phyloP scores from a whole-genome alignment of 2,113 vertebrate genomes.

The Rhinolophus sinicus region DNA sequence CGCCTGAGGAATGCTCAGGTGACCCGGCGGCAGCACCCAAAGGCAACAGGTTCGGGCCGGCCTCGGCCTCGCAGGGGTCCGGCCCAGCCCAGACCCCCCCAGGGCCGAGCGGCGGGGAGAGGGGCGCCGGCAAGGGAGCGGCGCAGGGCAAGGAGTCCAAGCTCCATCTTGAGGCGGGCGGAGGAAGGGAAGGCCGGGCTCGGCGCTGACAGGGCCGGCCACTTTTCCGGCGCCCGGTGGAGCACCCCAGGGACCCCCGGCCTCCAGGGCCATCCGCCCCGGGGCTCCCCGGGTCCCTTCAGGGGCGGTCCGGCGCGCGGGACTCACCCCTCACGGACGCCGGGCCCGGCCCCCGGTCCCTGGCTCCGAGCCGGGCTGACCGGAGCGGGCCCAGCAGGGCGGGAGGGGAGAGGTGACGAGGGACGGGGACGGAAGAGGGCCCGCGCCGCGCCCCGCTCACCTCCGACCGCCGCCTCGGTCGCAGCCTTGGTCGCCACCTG shows the following conservation, averaged over 20 bases:
- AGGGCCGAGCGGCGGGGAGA: not conserved
- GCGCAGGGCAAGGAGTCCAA: constrained; percentile 46
- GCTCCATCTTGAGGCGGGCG: constrained; percentile 75
- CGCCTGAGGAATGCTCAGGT: not conserved
- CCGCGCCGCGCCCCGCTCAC: constrained; percentile 57
- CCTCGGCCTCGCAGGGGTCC: not conserved
- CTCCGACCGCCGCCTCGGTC: constrained; percentile 38
- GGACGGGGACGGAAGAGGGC: not conserved
- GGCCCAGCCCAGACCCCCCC: not conserved
- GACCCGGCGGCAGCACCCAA: not conserved
- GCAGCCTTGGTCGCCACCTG: constrained; percentile 65
- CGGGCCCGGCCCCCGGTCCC: not conserved
- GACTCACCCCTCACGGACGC: not conserved
- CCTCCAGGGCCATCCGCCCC: not conserved
- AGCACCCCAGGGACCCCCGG: not conserved
- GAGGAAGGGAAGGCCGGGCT: constrained; percentile 44
- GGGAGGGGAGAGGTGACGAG: not conserved
- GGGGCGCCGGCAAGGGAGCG: not conserved
- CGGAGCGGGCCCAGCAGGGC: not conserved
- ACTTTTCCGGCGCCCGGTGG: not conserved
- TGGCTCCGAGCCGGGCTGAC: not conserved
- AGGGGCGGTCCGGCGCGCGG: not conserved
- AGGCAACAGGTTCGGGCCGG: constrained; percentile 68
- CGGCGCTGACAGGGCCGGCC: constrained; percentile 36
- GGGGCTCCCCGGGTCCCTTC: not conserved